These are phyloP conservation scores for Brenthis hecate DNA, from an alignment of 2,888 invertebrate genomes.

Conservation along the genomic window DNA sequence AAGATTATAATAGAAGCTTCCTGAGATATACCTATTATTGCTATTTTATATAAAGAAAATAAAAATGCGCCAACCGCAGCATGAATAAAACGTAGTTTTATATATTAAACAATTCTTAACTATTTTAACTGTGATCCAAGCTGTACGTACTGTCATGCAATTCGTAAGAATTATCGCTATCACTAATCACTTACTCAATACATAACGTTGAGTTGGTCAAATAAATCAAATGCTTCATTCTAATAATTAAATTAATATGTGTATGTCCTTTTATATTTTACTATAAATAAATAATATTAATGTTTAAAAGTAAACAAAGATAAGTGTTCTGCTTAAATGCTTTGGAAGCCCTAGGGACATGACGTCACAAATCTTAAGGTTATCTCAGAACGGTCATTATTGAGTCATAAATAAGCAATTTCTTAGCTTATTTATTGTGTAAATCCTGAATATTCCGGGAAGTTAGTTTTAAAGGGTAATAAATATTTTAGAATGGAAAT, in stretches of 20 bases:
- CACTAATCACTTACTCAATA: no score
- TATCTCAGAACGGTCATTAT: slow-evolving; percentile 43
- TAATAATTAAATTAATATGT: background rate
- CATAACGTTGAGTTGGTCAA: no score
- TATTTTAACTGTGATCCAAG: no score
- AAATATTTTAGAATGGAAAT: slow-evolving; percentile 49
- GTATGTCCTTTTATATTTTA: background rate
- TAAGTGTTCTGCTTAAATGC: background rate
- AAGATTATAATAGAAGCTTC: no score
- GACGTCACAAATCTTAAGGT: slow-evolving; percentile 44
- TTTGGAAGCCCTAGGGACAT: background rate
- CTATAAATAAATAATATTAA: background rate
- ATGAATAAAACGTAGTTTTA: no score
- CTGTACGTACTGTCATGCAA: no score
- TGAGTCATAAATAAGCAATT: slow-evolving; percentile 43
- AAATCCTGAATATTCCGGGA: slow-evolving; percentile 44
- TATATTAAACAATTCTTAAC: no score
- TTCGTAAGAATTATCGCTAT: no score
- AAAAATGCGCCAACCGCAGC: no score
- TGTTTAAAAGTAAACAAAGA: background rate
- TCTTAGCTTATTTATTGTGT: slow-evolving; percentile 41
- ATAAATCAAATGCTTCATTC: no score
- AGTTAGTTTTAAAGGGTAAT: slow-evolving; percentile 49
- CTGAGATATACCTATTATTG: no score
- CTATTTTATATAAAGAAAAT: no score